Percentiles rank a stretch among this genome's conserved stretches.
Conservation (phyloP, 2,888 invertebrate genomes). For the Plagodis dolabraria region DNA sequence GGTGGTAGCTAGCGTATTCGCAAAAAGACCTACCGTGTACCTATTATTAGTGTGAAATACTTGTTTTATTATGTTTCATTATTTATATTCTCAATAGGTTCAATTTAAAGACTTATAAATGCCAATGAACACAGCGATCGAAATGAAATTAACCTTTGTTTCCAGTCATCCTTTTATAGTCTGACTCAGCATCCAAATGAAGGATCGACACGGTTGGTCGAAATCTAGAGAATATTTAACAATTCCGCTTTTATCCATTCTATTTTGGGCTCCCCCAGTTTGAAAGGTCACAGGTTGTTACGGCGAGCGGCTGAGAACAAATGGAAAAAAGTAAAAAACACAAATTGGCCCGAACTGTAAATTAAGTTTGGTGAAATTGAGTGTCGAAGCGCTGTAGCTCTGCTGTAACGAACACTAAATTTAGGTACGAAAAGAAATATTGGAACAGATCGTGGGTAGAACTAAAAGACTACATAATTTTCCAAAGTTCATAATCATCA, state of each 20-base stretch:
- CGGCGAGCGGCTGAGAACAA: not conserved
- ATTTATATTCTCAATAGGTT: no score
- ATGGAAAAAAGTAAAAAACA: conserved; percentile 4
- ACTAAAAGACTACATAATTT: no score
- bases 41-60: no score
- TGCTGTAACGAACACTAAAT: not conserved
- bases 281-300: conserved; percentile 14
- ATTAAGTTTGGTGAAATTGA: conserved; percentile 7
- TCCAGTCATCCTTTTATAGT: not conserved
- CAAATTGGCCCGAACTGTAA: conserved; percentile 11
- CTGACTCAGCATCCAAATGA: conserved; percentile 5
- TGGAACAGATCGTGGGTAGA: no score
- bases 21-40: no score
- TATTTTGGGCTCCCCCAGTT: conserved; percentile 8
- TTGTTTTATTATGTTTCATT: no score
- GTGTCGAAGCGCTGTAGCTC: not conserved
- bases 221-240: conserved; percentile 11
- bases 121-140: not conserved
- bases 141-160: not conserved
- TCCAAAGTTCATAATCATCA: no score
- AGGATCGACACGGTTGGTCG: conserved; percentile 3
- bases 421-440: no score
- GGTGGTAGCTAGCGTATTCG: no score
- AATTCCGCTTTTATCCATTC: conserved; percentile 4
- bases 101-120: no score